Base-by-base conservation (phyloP, 2,113 vertebrate genomes). In the Arothron firmamentum region DNA sequence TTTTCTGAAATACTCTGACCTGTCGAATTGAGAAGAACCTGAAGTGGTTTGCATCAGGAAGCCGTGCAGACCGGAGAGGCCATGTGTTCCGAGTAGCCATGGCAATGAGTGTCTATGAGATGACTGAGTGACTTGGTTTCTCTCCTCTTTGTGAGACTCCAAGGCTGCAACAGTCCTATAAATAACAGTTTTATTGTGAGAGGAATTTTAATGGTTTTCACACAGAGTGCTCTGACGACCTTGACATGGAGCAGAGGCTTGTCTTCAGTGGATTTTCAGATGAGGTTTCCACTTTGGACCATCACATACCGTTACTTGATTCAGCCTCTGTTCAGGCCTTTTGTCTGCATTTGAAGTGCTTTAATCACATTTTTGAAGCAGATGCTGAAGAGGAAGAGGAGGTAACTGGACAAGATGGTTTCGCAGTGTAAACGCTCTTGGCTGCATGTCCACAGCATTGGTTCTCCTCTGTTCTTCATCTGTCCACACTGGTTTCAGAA, bases 101-200 rank as follows among this genome's bases (percentile, higher is more conserved):
- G 38, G 57, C 56, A 59, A 34, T 80, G 74, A 66, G 67, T 80
- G 80, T 87, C 67, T 86, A 79, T 62, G 67, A 56, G 59, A 79
- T 57, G 62, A 55, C 77, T 34, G 53, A 70, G 84, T 82, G 77
- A 85, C 76, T 83, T 69, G 59, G 78, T 81, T 81, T 62, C 76
- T 82, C 62, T 72, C 82, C 79, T 86, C 78, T 77, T 77, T 83
- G 87, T 78, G 88, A 90, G 84, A 87, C 88, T 90, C 89, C 88
- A 90, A 88, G 82, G 73, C 84, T 65, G 82, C 88, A 86, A 88
- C 50, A 74, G 81, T 86, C 87, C 86, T 90, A 90, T 90, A 90
- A 91, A 91, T 91, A 91, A 88, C 75, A 0, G 20, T 83, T 90
- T 91, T 90, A 91, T 89, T 88, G 82, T 52, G 10, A 52, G 71